Evolutionary conservation across 2,888 invertebrate genomes (phyloP), one percentile per base, ranked within the genome.

Genomic region (Hyppa rectilinea): DNA sequence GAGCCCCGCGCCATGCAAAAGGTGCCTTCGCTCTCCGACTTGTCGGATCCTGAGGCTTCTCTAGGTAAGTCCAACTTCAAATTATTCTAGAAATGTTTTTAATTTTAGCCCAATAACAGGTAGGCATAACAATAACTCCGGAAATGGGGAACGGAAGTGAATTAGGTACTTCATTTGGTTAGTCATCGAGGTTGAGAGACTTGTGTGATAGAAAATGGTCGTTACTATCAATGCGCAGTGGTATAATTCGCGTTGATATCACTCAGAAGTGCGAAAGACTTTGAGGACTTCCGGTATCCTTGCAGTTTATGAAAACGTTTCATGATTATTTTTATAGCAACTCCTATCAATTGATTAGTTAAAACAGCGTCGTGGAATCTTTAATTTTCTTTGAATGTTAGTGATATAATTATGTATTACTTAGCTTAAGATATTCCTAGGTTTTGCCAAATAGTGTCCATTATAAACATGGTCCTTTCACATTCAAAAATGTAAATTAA

Each of bases 1-100:
- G 97, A 98, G 92, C 97, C 97, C 76, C 96, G 97, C 78, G 97
- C 98, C 78, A 97, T 98, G 96, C 98, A 98, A 95, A 98, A 98
- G 93, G 98, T 99, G 85, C 98, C 98, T 52, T 98, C 98, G 61
- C 97, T 99, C 87, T 98, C 98, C 86, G 99, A 99, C 94, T 97
- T 99, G 63, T 98, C 98, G 63, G 99, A 99, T 94, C 98, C 98
- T 71, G 99, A 98, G 94, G 97, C 98, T 75, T 98, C 98, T 72
- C 94, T 98, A 91, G 98, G 98, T 98, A 94, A 97, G 98, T 98
- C 47, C 29, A 58, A n/a, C 1, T 29, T 4, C 23, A 5, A 23
- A 17, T 1, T 60, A 10, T 31, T 60, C 20, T 36, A 20, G 20
- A 26, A n/a, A 2, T 4, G 4, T 66, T n/a, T 64, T 40, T 31